Percentiles rank a stretch among this genome's conserved stretches.
These are phyloP conservation scores for Podarcis muralis DNA, from an alignment of 2,113 vertebrate species.

Conservation along the genomic window DNA sequence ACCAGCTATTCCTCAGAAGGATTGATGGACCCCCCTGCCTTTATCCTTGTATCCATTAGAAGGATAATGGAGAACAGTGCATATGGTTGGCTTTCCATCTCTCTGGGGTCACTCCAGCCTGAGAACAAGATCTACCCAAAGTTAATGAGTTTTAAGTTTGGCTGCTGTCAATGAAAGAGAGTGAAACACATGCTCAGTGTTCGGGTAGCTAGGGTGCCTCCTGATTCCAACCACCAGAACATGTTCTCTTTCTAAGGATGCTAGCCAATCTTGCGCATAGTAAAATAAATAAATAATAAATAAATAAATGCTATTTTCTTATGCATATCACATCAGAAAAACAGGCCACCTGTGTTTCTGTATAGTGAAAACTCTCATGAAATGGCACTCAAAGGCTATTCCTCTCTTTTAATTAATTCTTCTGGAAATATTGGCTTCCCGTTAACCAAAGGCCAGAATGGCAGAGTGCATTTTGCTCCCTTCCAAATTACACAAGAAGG, in stretches of 20 bases:
- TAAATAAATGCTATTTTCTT: not conserved
- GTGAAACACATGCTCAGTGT: not conserved
- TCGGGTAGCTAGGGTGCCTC: not conserved
- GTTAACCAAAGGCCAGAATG: constrained; percentile 32
- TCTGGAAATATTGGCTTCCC: constrained; percentile 57
- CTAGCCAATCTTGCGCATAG: not conserved
- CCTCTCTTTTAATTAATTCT: constrained; percentile 41
- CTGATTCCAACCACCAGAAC: not conserved
- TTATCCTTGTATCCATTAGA: not conserved
- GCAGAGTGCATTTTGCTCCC: constrained; percentile 44
- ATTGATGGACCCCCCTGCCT: not conserved
- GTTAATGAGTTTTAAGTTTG: not conserved
- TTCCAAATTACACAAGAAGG: constrained; percentile 49
- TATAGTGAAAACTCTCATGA: not conserved
- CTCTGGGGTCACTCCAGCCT: not conserved
- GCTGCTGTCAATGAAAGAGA: no score
- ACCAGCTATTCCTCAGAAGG: not conserved
- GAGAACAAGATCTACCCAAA: not conserved
- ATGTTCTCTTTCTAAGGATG: not conserved
- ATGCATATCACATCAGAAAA: not conserved
- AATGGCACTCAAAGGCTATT: not conserved
- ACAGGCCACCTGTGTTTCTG: not conserved
- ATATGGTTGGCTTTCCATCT: not conserved
- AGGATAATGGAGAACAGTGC: not conserved
- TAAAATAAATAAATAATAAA: not conserved